Base-by-base conservation (phyloP, 2,113 vertebrate species). In the Cochlearius cochlearius region DNA sequence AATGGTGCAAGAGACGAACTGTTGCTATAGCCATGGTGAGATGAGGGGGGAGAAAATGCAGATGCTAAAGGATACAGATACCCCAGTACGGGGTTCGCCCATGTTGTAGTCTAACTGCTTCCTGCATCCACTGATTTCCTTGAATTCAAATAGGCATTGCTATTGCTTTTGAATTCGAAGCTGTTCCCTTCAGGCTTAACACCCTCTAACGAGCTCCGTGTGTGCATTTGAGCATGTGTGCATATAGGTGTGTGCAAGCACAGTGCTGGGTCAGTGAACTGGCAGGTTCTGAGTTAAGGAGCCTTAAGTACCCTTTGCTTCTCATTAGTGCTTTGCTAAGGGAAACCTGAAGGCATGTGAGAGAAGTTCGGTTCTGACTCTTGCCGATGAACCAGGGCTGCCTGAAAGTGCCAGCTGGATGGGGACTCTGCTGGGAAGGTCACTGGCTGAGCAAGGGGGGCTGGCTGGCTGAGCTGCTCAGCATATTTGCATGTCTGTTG, bases 401-500 rank as follows among this genome's bases (percentile, higher is more conserved):
- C 58, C n/a, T 88, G 72, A 63, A 89, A 92, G 73, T 29, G 32
- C 12, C 34, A 56, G 36, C 41, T 49, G 76, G 36, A 56, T 0
- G 7, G 15, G 10, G 41, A 75, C n/a, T 66, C 25, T 63, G 45
- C 43, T 73, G n/a, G 62, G 67, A 56, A 25, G 10, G 49, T 66
- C 41, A 16, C 55, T 68, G 69, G 23, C 55, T 71, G 50, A 55
- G 25, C 0, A 0, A 75, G 9, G 11, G 4, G 25, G 4, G 7
- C 29, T 5, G 5, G 22, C 59, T 88, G 41, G n/a, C 52, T 52
- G 77, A 80, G 68, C 38, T 72, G 4, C 26, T 90, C 34, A 22
- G 15, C 23, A 59, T 76, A 59, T 90, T 80, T 96, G 73, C 21
- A n/a, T 58, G 41, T 32, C 72, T 67, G 47, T 62, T 86, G 29